phyloP scores from a whole-genome alignment of 92 coral and sea anemone species.

The Galaxea fascicularis region DNA sequence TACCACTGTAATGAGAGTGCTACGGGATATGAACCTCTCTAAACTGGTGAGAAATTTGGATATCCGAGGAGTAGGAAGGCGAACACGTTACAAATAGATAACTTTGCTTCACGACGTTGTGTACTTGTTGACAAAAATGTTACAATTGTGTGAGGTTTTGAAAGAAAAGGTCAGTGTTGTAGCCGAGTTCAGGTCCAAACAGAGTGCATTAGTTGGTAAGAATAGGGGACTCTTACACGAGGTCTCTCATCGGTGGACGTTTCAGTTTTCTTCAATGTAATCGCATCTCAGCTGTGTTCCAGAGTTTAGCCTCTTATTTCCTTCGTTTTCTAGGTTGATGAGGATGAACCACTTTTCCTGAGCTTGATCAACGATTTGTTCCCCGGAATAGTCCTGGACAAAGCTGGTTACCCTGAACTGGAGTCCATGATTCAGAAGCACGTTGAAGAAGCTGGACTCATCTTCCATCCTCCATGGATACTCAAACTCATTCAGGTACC shows the following conservation, averaged over 20 bases:
- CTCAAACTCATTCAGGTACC: slow-evolving; percentile 86
- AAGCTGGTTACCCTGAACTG: slow-evolving; percentile 92
- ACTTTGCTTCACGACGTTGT: not conserved
- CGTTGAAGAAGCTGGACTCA: slow-evolving; percentile 85
- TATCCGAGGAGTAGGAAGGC: not conserved
- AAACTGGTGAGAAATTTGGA: slow-evolving; percentile 69
- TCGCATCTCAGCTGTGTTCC: not conserved
- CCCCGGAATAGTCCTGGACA: slow-evolving; percentile 94
- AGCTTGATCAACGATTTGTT: slow-evolving; percentile 88
- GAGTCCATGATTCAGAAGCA: slow-evolving; percentile 82
- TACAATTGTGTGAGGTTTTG: not conserved
- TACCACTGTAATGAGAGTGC: slow-evolving; percentile 89
- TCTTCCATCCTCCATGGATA: slow-evolving; percentile 93
- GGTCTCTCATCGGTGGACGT: no score
- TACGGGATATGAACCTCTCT: slow-evolving; percentile 91
- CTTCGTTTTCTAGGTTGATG: slow-evolving; percentile 73
- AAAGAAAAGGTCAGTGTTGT: no score
- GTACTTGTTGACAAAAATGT: no score
- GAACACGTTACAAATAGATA: no score
- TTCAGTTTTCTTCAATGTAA: no score
- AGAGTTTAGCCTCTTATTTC: not conserved
- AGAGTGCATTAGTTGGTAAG: no score
- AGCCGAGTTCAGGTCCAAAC: no score
- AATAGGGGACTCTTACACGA: no score
- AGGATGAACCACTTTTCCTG: slow-evolving; percentile 91